Evolutionary conservation across 2,113 vertebrate species (phyloP), one percentile per base, ranked within the genome.

Genomic region (Oryzias melastigma): DNA sequence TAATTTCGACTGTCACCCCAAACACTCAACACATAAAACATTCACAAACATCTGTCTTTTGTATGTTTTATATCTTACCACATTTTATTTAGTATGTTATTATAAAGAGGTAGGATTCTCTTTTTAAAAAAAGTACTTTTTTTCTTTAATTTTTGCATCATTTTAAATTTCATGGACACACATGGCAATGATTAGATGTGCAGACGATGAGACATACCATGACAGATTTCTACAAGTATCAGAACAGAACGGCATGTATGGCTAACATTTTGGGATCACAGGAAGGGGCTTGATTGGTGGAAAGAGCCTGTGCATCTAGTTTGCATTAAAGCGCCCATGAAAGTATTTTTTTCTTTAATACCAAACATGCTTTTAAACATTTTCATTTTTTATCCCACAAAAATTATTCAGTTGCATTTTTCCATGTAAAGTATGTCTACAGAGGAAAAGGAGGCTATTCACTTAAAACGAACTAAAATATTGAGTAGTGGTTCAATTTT

Each of bases 101-200:
- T 35, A 35, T 47, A 18, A 19, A 18, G 58, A 14, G 15, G n/a
- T 58, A 5, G 52, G 22, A 60, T 1, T 29, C n/a, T 7, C 16
- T 2, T 40, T 1, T 0, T 4, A 48, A 43, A 7, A 52, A 13
- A 47, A 14, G 25, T 7, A 16, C 19, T 5, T 46, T 54, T 8
- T 18, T 12, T 44, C 22, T 42, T 25, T 46, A 47, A 52, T 50
- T 5, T 27, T 14, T 2, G 24, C 22, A 2, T 46, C 20, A 8
- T 15, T 1, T 27, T 47, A 54, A 15, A 1, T 46, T 6, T 62
- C 51, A 40, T 43, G 13, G 4, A 52, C 56, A 57, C 75, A 75
- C 70, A 50, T 87, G 80, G 62, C 62, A 45, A 55, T 50, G 52
- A 74, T 83, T 54, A 66, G 60, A 78, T 65, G 55, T 44, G 29